Evolutionary conservation across 2,888 invertebrate genomes (phyloP).

Genomic region (Thysanoteuthis rhombus): DNA sequence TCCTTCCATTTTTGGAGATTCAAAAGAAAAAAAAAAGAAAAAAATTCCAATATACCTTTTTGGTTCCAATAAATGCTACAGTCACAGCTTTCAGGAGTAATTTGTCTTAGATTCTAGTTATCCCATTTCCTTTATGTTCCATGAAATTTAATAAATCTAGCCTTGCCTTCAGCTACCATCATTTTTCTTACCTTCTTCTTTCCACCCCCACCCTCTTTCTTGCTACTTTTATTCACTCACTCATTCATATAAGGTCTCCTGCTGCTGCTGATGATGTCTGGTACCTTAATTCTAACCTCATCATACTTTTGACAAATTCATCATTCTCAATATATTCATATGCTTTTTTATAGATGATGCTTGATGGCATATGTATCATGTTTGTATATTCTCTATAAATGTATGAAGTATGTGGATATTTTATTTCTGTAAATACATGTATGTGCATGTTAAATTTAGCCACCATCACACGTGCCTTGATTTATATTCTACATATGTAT

Average conservation of each 20-base stretch:
- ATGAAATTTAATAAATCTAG: constrained; percentile 12
- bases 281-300: not conserved
- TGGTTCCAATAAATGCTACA: constrained; percentile 12
- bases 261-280: not conserved
- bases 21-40: not conserved
- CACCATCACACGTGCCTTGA: not conserved
- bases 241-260: not conserved
- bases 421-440: not conserved
- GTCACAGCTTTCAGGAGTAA: not conserved
- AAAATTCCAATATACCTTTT: not conserved
- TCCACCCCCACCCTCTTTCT: not conserved
- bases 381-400: not conserved
- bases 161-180: not conserved
- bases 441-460: not conserved
- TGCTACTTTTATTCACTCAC: not conserved
- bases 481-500: not conserved
- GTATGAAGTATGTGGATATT: not conserved
- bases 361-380: not conserved
- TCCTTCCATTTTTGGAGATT: constrained; percentile 1
- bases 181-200: not conserved
- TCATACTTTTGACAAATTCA: not conserved
- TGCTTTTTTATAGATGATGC: not conserved
- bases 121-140: constrained; percentile 12
- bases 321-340: not conserved
- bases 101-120: not conserved